These are phyloP conservation scores for Rhamphomyia laevipes DNA, from an alignment of 2,888 invertebrate genomes.

Conservation along the genomic window DNA sequence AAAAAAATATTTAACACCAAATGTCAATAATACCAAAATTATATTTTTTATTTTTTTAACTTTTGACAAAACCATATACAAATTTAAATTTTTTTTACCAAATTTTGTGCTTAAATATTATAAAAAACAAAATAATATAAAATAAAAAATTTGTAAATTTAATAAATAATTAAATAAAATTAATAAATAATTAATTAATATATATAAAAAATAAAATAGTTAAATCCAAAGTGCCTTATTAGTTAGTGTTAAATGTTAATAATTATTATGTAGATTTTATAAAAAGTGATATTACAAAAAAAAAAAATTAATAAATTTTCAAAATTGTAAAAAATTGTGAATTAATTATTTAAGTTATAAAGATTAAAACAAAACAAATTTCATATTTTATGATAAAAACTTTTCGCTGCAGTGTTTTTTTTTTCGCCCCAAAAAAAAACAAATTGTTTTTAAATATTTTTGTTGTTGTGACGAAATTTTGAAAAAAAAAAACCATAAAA, in stretches of 20 bases:
- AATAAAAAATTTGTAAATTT: too few species aligned
- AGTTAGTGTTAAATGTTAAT: conserved; percentile 3
- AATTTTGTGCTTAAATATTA: too few species aligned
- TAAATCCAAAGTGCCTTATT: conserved; percentile 12
- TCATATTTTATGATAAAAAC: background rate
- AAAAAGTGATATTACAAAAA: conserved; percentile 14
- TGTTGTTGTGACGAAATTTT: too few species aligned
- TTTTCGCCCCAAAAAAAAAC: background rate
- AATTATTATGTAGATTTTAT: background rate
- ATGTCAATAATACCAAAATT: too few species aligned
- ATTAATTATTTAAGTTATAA: conserved; percentile 12
- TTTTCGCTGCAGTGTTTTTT: conserved; percentile 11
- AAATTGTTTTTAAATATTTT: background rate
- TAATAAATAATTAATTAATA: too few species aligned
- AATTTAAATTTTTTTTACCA: too few species aligned
- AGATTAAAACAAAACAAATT: background rate
- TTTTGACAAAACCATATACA: too few species aligned
- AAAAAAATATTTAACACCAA: conserved; percentile 1
- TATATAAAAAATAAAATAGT: too few species aligned
- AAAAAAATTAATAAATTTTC: conserved; percentile 1
- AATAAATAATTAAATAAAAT: too few species aligned
- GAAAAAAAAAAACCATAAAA: too few species aligned
- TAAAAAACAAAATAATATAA: too few species aligned
- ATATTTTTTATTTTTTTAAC: too few species aligned
- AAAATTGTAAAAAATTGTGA: conserved; percentile 15